phyloP scores from a whole-genome alignment of 2,888 invertebrate species.

The Nematopogon swammerdamellus region DNA sequence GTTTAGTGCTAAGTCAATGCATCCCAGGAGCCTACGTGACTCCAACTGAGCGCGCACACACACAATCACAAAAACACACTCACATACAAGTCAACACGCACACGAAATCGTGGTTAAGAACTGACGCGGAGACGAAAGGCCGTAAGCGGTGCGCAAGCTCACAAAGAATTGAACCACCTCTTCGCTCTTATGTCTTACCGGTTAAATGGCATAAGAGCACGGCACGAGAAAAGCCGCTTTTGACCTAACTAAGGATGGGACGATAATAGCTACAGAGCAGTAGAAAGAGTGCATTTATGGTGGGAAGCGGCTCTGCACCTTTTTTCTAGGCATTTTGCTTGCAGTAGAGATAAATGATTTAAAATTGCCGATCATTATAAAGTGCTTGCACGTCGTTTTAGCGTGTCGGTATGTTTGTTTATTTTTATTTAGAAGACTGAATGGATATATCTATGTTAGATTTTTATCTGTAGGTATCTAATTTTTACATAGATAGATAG shows the following conservation, averaged over 20 bases:
- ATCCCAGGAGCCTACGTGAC: conserved; percentile 48
- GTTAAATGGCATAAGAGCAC: conserved; percentile 20
- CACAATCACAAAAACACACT: conserved; percentile 24
- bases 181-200: conserved; percentile 19
- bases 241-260: conserved; percentile 10
- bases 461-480: too few species aligned
- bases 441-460: too few species aligned
- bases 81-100: conserved; percentile 25
- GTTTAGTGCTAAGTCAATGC: conserved; percentile 17
- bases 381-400: too few species aligned
- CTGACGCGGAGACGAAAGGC: conserved; percentile 14
- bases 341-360: too few species aligned
- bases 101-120: conserved; percentile 30
- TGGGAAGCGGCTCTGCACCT: conserved; percentile 41
- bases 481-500: too few species aligned
- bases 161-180: conserved; percentile 42
- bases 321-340: conserved; percentile 18
- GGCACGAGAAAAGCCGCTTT: conserved; percentile 17
- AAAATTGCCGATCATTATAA: too few species aligned
- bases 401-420: too few species aligned
- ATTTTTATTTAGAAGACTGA: too few species aligned
- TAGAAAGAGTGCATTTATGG: conserved; percentile 52
- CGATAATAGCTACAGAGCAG: conserved; percentile 45
- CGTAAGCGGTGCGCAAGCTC: conserved; percentile 39
- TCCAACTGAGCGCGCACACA: conserved; percentile 37